Percentiles rank a stretch among this genome's conserved stretches.
These are phyloP conservation scores for Meta bourneti DNA, from an alignment of 2,888 invertebrate species.

Conservation along the genomic window DNA sequence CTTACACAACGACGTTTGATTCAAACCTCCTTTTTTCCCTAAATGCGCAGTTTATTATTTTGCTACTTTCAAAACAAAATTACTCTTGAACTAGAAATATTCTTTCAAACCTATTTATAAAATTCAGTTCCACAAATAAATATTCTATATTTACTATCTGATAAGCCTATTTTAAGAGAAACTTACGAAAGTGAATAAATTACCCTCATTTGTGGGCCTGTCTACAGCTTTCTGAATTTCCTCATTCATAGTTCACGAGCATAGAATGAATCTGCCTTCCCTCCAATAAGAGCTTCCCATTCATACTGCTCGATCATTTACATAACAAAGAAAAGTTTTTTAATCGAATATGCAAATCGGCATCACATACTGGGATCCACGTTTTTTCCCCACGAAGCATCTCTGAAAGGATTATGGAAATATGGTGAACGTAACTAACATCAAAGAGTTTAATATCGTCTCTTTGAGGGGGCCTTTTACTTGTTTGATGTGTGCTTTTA, in stretches of 20 bases:
- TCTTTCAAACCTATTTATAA: background rate
- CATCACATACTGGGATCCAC: background rate
- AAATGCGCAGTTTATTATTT: too few species aligned
- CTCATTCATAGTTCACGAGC: background rate
- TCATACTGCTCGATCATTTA: conserved; percentile 18
- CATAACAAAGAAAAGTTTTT: conserved; percentile 31
- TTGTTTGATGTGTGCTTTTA: too few species aligned
- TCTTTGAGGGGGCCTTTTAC: too few species aligned
- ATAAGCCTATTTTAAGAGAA: background rate
- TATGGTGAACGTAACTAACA: background rate
- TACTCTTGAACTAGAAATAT: background rate
- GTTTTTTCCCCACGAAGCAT: background rate
- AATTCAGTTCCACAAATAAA: background rate
- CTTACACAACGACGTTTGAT: too few species aligned
- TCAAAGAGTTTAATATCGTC: too few species aligned
- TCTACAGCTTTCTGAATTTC: background rate
- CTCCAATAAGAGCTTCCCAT: background rate
- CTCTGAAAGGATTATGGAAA: conserved; percentile 20
- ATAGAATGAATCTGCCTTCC: background rate
- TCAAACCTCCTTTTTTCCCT: too few species aligned
- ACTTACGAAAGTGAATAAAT: background rate
- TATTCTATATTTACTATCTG: background rate
- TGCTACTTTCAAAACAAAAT: too few species aligned
- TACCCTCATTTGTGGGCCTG: background rate
- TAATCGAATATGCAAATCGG: conserved; percentile 53